Base-by-base conservation (phyloP, 2,888 invertebrate genomes). In the Eulithis testata region DNA sequence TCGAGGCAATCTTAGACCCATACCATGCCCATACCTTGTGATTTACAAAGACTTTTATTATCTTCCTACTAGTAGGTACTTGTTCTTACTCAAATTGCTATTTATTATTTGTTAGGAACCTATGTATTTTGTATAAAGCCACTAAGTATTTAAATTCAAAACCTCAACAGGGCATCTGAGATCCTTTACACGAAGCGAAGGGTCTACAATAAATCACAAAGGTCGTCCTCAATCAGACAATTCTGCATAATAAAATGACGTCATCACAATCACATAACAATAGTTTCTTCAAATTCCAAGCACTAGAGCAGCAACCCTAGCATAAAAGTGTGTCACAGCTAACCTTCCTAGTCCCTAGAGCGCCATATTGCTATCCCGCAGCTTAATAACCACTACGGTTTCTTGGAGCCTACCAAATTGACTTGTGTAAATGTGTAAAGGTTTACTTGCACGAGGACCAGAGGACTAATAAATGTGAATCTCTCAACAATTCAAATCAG, bases 391-490 rank as follows among this genome's bases (percentile, higher is more conserved):
- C 14, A 53, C 60, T 45, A 47, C 49, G 14, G 11, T 9, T 8
- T 14, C 14, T 40, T 58, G 31, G 37, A 58, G 50, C 36, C 45
- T 61, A 56, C 14, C 21, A 11, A 49, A 61, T 62, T 56, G 53
- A 60, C 69, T 53, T 47, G 47, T 64, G 7, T 8, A 9, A 40
- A 51, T 60, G 52, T 52, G 49, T 58, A 61, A 56, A 54, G 52
- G 49, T 12, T 45, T 51, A 31, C n/a, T 47, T 3, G 47, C 8
- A 47, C 40, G 40, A 40, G 40, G 40, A 36, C 61, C 55, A 11
- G 21, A 62, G 61, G 65, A 60, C 61, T 53, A 61, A 61, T 69
- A 65, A 69, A 67, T 56, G 60, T 54, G 54, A 27, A 60, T 51
- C 11, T 56, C 44, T 58, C 60, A 49, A 9, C 40, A 9, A 40